A percentile compares a stretch with the other conserved stretches of the same genome.
These are phyloP conservation scores for Gonatopus flavifemur DNA, from an alignment of 1,140 invertebrate species.

Conservation along the genomic window DNA sequence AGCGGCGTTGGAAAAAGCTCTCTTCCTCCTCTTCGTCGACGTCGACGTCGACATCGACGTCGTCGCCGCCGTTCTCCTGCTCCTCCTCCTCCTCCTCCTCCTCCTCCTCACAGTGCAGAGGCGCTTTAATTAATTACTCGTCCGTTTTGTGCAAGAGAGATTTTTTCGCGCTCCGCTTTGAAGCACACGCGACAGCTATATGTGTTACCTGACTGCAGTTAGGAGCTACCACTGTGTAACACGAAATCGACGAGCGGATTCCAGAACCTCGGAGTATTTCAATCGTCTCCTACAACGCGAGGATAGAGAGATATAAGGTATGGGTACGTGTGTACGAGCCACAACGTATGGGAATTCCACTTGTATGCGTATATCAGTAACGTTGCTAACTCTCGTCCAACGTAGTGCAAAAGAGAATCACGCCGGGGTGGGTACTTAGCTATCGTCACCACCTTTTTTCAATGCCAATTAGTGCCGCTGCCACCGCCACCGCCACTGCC, in stretches of 20 bases:
- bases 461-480: constrained; percentile 53
- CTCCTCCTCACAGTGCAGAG: not conserved
- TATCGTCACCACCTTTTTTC: constrained; percentile 53
- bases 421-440: constrained; percentile 34
- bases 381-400: constrained; percentile 23
- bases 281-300: not conserved
- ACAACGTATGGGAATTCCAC: too few relatives aligned
- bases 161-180: constrained; percentile 28
- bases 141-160: constrained; percentile 29
- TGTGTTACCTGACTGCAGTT: not conserved
- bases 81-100: not conserved
- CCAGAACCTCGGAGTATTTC: constrained; percentile 8
- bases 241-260: constrained; percentile 12
- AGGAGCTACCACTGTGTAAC: not conserved
- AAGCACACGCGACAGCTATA: constrained; percentile 9
- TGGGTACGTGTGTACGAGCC: not conserved
- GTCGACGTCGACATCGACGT: constrained; percentile 10
- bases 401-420: not conserved
- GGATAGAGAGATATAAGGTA: not conserved
- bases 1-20: constrained; percentile 9
- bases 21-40: constrained; percentile 8
- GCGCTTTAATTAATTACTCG: constrained; percentile 44
- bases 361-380: too few relatives aligned
- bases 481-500: constrained; percentile 15
- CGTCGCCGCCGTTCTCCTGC: not conserved